Evolutionary conservation across 1,140 invertebrate species (phyloP), one percentile per base, ranked within the genome.

Genomic region (Pseudomyrmex concolor): DNA sequence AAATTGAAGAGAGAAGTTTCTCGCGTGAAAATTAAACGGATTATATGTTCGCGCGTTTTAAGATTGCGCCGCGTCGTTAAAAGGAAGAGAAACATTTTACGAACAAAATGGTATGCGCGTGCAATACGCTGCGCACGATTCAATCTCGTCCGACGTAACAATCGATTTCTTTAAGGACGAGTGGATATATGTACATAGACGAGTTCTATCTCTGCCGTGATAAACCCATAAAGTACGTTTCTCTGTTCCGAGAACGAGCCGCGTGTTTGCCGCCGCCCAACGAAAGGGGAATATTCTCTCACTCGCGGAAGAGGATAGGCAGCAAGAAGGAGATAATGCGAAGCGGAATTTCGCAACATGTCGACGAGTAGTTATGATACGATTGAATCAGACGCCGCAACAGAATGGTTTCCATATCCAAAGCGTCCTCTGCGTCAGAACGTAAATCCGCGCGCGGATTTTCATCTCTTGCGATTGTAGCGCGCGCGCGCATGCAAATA

Each of bases 361-460:
- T 13, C 54, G n/a, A 64, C 51, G 59, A 66, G 80, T 73, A 68
- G 63, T 83, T 86, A 86, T 77, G 66, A 83, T 63, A 60, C 60
- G 71, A 84, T 77, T 80, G 76, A 80, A 80, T 80, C 76, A 80
- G 76, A 80, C 54, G 66, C 7, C 17, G 34, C 76, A 50, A 68
- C 15, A 48, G 54, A 80, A 71, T 22, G 22, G 19, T n/a, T 50
- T 60, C 66, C 66, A 71, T 15, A 70, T 50, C 43, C 66, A 59
- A 50, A 59, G 51, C 66, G 19, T 70, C 15, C 34, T 48, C 34
- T 48, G 48, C 73, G 48, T 10, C 45, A 67, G 64, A 19, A 78
- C 19, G 54, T 59, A 80, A 80, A 80, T 80, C 66, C 66, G 54
- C 71, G 70, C 76, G 66, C 54, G 55, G 45, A 71, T 71, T 80